phyloP scores from a whole-genome alignment of 2,113 vertebrate genomes.

The Ptyas mucosa region DNA sequence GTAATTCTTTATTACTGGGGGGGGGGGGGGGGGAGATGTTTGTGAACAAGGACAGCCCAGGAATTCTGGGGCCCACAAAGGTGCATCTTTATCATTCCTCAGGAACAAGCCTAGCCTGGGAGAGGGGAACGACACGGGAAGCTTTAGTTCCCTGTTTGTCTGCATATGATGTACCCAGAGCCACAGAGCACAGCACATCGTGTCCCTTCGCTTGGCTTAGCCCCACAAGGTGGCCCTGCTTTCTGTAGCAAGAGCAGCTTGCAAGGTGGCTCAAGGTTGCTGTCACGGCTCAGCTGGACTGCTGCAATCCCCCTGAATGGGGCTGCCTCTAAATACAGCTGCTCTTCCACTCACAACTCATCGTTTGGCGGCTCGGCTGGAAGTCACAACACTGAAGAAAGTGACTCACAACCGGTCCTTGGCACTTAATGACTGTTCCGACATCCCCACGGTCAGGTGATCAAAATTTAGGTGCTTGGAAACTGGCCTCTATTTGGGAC shows the following conservation, averaged over 20 bases:
- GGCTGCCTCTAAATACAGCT: not conserved
- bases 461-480: not conserved
- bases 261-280: not conserved
- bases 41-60: conserved; percentile 45
- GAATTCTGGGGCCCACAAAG: not conserved
- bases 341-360: not conserved
- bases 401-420: not conserved
- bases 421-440: not conserved
- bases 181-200: conserved; percentile 42
- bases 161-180: no score
- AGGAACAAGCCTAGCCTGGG: not conserved
- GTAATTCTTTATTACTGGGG: conserved; percentile 50
- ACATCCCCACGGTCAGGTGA: not conserved
- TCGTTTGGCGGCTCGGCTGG: not conserved
- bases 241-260: not conserved
- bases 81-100: rapidly evolving
- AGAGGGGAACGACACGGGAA: not conserved
- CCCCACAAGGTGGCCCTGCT: conserved; percentile 58
- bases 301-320: not conserved
- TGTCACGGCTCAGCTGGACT: not conserved
- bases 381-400: not conserved
- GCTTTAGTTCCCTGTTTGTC: not conserved
- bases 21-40: conserved; percentile 36
- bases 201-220: conserved; percentile 59
- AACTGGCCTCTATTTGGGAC: not conserved